Evolutionary conservation across 2,888 invertebrate species (phyloP), one percentile per base, ranked within the genome.

Genomic region (Sisyra nigra): DNA sequence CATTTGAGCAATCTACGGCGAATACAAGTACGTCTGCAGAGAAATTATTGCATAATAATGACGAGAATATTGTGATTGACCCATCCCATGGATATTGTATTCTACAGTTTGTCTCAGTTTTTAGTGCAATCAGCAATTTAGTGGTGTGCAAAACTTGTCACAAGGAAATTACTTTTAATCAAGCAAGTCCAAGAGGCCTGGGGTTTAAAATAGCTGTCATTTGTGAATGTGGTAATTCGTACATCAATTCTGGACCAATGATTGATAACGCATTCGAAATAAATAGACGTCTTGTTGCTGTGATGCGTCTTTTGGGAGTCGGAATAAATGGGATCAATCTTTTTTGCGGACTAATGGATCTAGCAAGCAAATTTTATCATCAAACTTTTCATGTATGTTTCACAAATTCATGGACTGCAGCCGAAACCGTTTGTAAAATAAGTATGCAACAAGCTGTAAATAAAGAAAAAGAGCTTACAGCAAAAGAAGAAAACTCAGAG

Each of bases 281-380:
- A 34, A 53, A 53, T 40, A 40, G 50, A 29, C 29, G 50, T 43
- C 44, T 53, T 2, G 15, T 50, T n/a, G 46, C 48, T 42, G 49
- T 46, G 4, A 54, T 51, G 52, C 36, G 52, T 18, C 43, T 51
- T 24, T 42, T 53, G 11, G 50, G 50, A 32, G 39, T 52, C 35
- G 49, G 49, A 37, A 44, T 29, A 13, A 36, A 51, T 44, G 48
- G 47, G 8, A 37, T 51, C 38, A 51, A 52, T 37, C 44, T 48
- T n/a, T 52, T 51, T 42, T 51, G 49, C 30, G 44, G 46, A 5
- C 14, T 52, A 29, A 52, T 41, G 41, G 3, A 41, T 7, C 7
- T 41, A n/a, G 2, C 10, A n/a, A 1, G 9, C 14, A 29, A n/a
- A 5, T 4, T 41, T 2, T 14, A 2, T 5, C 7, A 15, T 3